These are phyloP conservation scores for Batillaria attramentaria DNA, from an alignment of 1,140 invertebrate species.

Conservation along the genomic window DNA sequence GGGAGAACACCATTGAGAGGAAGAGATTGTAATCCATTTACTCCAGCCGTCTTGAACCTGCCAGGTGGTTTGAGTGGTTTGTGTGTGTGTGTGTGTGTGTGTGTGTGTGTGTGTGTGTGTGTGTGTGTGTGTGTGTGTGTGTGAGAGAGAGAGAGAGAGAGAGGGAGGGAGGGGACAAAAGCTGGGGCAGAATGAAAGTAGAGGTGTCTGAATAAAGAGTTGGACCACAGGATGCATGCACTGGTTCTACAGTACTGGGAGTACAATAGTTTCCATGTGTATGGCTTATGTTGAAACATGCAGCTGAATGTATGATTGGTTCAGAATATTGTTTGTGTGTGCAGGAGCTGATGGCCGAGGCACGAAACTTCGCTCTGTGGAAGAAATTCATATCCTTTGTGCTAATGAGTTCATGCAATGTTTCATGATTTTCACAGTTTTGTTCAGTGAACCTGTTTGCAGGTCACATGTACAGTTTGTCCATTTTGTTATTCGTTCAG, in stretches of 20 bases:
- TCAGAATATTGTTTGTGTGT: constrained; percentile 20
- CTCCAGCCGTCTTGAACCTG: constrained; percentile 14
- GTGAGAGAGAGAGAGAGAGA: background rate
- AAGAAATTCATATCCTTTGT: constrained; percentile 57
- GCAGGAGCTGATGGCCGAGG: constrained; percentile 25
- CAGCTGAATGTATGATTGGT: too few relatives aligned
- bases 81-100: background rate
- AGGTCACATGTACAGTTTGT: too few relatives aligned
- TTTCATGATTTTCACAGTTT: background rate
- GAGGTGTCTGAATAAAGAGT: too few relatives aligned
- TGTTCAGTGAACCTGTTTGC: too few relatives aligned
- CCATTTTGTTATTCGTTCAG: too few relatives aligned
- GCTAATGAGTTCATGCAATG: background rate
- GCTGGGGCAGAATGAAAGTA: too few relatives aligned
- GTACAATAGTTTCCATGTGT: too few relatives aligned
- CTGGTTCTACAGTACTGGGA: too few relatives aligned
- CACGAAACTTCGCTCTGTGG: constrained; percentile 46
- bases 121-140: background rate
- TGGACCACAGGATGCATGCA: too few relatives aligned
- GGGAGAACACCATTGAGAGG: too few relatives aligned
- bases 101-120: background rate
- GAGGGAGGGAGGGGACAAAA: too few relatives aligned
- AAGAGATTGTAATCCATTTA: constrained; percentile 1
- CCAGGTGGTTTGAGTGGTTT: background rate
- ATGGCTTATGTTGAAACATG: too few relatives aligned